Percentiles rank a stretch among this genome's conserved stretches.
phyloP scores from a whole-genome alignment of 2,888 invertebrate species.

The Anoncus sp. region DNA sequence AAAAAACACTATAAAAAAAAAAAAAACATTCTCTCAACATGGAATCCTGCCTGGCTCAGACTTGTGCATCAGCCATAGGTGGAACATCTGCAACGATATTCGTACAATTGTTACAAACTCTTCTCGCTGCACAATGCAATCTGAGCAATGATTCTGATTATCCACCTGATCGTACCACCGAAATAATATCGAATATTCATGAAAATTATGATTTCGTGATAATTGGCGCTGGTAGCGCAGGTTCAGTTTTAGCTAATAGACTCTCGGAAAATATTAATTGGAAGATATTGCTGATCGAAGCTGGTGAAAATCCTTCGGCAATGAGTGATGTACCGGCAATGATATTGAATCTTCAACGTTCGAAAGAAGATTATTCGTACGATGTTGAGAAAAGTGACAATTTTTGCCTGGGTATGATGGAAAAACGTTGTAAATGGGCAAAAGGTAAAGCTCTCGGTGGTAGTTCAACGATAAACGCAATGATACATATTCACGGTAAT shows the following conservation, averaged over 20 bases:
- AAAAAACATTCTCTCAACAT: slow-evolving; percentile 56
- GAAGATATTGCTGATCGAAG: slow-evolving; percentile 84
- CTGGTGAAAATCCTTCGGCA: slow-evolving; percentile 83
- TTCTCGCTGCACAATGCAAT: slow-evolving; percentile 86
- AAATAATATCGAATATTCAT: slow-evolving; percentile 74
- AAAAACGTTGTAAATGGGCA: slow-evolving; percentile 84
- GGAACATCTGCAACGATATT: slow-evolving; percentile 84
- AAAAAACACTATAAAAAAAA: not conserved
- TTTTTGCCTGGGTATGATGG: slow-evolving; percentile 79
- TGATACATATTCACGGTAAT: slow-evolving; percentile 88
- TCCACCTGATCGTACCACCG: slow-evolving; percentile 84
- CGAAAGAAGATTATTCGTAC: slow-evolving; percentile 83
- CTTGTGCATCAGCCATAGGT: slow-evolving; percentile 73
- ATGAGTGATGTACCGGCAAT: slow-evolving; percentile 83
- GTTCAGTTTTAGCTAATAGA: slow-evolving; percentile 84
- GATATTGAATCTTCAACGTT: slow-evolving; percentile 74
- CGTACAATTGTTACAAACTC: slow-evolving; percentile 85
- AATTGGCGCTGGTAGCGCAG: slow-evolving; percentile 84
- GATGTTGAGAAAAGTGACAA: slow-evolving; percentile 82
- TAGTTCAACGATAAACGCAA: slow-evolving; percentile 86
- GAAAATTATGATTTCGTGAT: slow-evolving; percentile 77
- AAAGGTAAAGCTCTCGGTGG: slow-evolving; percentile 88
- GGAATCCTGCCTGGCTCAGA: slow-evolving; percentile 71
- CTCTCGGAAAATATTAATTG: slow-evolving; percentile 83
- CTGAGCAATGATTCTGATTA: slow-evolving; percentile 85